Base-by-base conservation (phyloP, 2,113 vertebrate genomes). In the Oenanthe melanoleuca region DNA sequence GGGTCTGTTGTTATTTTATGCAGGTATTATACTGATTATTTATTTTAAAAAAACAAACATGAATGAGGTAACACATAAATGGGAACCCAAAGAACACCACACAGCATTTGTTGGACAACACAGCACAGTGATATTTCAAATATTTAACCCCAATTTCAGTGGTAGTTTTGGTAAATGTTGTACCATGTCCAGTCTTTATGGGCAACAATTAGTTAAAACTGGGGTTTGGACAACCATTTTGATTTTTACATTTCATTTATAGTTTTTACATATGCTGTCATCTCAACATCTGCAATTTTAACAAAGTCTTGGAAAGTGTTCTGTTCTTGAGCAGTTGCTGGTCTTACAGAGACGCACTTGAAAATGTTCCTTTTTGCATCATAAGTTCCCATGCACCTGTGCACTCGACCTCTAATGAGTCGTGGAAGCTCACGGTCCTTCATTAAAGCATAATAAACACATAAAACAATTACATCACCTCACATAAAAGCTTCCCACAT, bases 331-430 rank as follows among this genome's bases (percentile, higher is more conserved):
- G 95, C 86, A 85, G 98, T 98, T 55, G 98, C 98, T 2, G 98
- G 97, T 92, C 99, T 98, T 34, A 99, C 98, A 53, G 99, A 99
- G 80, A 99, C 97, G 14, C 99, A 99, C 87, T 97, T 97, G 87
- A 99, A 98, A 93, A 98, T 40, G 42, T 99, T 98, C 97, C 92
- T 98, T 87, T 97, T 97, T 69, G 95, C 83, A 57, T 99, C 98
- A 57, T 99, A 99, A 97, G 98, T 99, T 42, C 99, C 99, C 95
- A 99, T 97, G 92, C 98, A 99, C 53, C 99, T 98, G 91, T 99
- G 98, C 85, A 99, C 97, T 95, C 98, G 98, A 61, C 99, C 99
- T 95, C 99, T 98, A 93, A 99, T 99, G 86, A 99, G 98, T 92
- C 99, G 98, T 80, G 99, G 99, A 75, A 99, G 98, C 44, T 98